Conservation (phyloP, 1,140 invertebrate species). For the Grapholita molesta region DNA sequence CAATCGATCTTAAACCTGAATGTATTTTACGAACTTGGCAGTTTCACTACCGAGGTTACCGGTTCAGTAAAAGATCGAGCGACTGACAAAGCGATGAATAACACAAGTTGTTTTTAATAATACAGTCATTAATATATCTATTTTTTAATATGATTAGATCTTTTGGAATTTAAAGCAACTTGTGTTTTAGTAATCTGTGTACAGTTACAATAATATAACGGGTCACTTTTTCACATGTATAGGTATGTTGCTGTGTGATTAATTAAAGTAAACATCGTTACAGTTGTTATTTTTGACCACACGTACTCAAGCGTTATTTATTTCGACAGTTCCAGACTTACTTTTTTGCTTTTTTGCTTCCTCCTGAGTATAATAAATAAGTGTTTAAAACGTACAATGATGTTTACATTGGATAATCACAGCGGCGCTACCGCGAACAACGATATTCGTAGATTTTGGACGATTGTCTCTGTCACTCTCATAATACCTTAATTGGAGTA, state of each 20-base stretch:
- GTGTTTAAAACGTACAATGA: neutral
- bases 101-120: neutral
- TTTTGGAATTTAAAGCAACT: neutral
- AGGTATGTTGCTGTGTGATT: neutral
- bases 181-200: neutral
- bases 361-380: too few relatives aligned
- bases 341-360: too few relatives aligned
- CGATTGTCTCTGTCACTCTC: too few relatives aligned
- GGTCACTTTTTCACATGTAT: neutral
- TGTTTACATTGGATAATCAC: neutral
- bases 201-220: slow-evolving; percentile 1
- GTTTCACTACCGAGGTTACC: neutral
- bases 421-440: too few relatives aligned
- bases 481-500: too few relatives aligned
- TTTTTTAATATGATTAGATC: neutral
- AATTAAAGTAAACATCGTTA: neutral
- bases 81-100: neutral
- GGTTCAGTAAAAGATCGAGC: neutral
- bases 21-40: neutral
- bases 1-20: neutral
- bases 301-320: too few relatives aligned
- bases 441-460: too few relatives aligned
- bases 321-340: too few relatives aligned
- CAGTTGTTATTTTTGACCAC: too few relatives aligned
- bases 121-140: neutral